These are phyloP conservation scores for Momotus momota DNA, from an alignment of 2,797 vertebrate species.

Conservation along the genomic window DNA sequence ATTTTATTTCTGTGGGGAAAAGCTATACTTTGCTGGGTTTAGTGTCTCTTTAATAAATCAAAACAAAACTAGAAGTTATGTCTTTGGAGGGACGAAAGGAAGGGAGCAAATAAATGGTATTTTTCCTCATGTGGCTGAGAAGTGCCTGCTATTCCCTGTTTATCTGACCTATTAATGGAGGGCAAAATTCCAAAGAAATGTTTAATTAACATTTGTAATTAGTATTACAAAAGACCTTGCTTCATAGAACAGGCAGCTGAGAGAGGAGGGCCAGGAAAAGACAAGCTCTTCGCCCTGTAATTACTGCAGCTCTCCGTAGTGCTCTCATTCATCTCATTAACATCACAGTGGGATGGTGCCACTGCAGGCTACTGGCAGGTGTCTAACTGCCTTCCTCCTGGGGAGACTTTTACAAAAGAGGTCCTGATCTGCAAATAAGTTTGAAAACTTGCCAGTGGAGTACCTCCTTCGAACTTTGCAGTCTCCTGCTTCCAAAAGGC, in stretches of 20 bases:
- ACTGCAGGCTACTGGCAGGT: conserved; percentile 77
- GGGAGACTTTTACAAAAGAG: conserved; percentile 73
- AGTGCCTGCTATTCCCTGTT: conserved; percentile 69
- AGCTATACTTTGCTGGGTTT: not conserved
- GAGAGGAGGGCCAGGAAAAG: conserved; percentile 74
- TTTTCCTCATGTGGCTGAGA: conserved; percentile 24
- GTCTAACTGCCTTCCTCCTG: conserved; percentile 71
- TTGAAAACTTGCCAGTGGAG: conserved; percentile 63
- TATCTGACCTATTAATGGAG: conserved; percentile 78
- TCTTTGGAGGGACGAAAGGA: conserved; percentile 12
- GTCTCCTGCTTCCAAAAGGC: conserved; percentile 16
- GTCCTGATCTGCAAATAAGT: conserved; percentile 75
- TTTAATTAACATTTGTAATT: conserved; percentile 82
- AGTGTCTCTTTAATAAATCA: conserved; percentile 31
- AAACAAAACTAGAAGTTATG: conserved; percentile 29
- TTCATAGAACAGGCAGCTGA: conserved; percentile 62
- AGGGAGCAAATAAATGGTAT: conserved; percentile 56
- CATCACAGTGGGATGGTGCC: conserved; percentile 79
- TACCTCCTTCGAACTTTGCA: conserved; percentile 40
- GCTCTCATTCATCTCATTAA: conserved; percentile 86
- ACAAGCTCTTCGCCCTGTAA: conserved; percentile 80
- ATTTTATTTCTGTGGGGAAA: conserved; percentile 16
- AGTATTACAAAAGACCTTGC: conserved; percentile 75
- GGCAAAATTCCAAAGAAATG: conserved; percentile 78
- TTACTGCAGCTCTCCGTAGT: conserved; percentile 79